These are phyloP conservation scores for Baryphthengus martii DNA, from an alignment of 2,113 vertebrate genomes.

Conservation along the genomic window DNA sequence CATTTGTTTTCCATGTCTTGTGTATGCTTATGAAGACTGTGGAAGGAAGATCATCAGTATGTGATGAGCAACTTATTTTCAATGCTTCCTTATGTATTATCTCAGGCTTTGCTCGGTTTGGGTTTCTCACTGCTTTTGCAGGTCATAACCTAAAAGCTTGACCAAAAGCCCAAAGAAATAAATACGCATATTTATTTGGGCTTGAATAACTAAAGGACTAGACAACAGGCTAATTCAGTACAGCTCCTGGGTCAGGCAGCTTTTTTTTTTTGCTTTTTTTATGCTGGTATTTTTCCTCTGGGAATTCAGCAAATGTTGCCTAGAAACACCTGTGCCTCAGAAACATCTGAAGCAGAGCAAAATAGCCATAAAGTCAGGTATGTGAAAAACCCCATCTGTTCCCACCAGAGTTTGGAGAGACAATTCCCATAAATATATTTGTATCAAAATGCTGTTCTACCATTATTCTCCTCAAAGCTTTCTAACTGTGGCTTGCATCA, in stretches of 20 bases:
- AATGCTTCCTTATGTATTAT: background rate
- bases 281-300: background rate
- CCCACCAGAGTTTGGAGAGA: background rate
- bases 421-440: constrained; percentile 43
- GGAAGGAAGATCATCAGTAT: background rate
- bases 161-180: background rate
- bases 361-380: background rate
- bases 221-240: background rate
- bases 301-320: constrained; percentile 37
- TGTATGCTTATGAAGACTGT: background rate
- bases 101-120: background rate
- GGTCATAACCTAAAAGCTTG: background rate
- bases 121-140: background rate
- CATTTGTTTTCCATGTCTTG: background rate
- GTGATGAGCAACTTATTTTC: background rate
- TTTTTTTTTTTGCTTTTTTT: constrained; percentile 3
- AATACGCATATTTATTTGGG: background rate
- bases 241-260: background rate
- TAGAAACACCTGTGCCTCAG: constrained; percentile 39
- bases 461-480: background rate
- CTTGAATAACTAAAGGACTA: background rate
- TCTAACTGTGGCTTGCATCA: constrained; percentile 2
- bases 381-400: background rate
- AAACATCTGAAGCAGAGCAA: constrained; percentile 9
- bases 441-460: constrained; percentile 27